phyloP scores from a whole-genome alignment of 2,888 invertebrate species.

The Chydorus sphaericus region DNA sequence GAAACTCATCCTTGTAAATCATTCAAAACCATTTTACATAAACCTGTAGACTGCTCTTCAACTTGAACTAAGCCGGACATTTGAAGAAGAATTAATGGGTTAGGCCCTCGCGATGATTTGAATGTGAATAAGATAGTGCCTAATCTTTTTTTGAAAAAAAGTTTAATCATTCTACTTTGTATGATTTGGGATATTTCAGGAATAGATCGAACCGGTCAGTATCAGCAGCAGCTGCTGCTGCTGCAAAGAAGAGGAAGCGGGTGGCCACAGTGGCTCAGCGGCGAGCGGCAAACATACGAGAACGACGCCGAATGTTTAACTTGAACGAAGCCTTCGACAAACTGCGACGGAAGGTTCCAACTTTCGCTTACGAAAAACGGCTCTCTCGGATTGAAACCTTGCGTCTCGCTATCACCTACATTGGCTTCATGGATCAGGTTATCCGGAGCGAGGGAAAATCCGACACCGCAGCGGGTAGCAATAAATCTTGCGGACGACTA shows the following conservation, averaged over 20 bases:
- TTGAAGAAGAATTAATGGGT: too few relatives aligned
- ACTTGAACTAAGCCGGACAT: too few relatives aligned
- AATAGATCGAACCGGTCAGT: not conserved
- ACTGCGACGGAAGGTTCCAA: conserved; percentile 70
- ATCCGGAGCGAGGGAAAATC: conserved; percentile 27
- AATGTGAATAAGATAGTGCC: too few relatives aligned
- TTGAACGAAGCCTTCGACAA: conserved; percentile 91
- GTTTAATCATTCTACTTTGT: too few relatives aligned
- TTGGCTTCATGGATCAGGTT: conserved; percentile 88
- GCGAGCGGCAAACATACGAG: conserved; percentile 81
- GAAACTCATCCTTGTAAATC: too few relatives aligned
- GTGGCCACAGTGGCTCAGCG: conserved; percentile 82
- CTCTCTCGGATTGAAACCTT: conserved; percentile 89
- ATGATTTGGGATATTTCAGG: not conserved
- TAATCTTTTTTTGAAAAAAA: too few relatives aligned
- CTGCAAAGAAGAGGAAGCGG: conserved; percentile 68
- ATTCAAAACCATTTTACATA: too few relatives aligned
- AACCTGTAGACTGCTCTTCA: too few relatives aligned
- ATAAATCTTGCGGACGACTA: too few relatives aligned
- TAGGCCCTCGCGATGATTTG: too few relatives aligned
- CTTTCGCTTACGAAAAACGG: conserved; percentile 91
- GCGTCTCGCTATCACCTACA: conserved; percentile 86
- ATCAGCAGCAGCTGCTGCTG: conserved; percentile 14
- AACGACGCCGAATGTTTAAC: conserved; percentile 86
- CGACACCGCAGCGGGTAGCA: too few relatives aligned